Evolutionary conservation across 2,888 invertebrate species (phyloP), one percentile per base, ranked within the genome.

Genomic region (Onthophagus sagittarius): DNA sequence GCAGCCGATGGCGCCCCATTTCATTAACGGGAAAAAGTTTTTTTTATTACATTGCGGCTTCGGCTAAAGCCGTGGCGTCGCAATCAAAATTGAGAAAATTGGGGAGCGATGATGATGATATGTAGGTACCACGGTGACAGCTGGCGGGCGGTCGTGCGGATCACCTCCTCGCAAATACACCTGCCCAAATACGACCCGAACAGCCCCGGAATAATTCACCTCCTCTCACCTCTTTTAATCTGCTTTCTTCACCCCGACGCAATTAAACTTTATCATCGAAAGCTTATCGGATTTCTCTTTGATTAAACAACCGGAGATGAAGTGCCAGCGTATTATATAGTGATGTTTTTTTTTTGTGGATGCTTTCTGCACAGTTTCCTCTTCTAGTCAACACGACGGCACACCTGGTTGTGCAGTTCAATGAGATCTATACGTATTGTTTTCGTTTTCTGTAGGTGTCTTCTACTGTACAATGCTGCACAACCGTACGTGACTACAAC

Each of bases 81-180:
- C 39, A 53, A 53, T 53, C 39, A 53, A 53, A 53, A 53, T 53
- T 53, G 39, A 53, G 39, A 53, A 53, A 53, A 53, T 53, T 53
- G 39, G 39, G 39, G 39, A 53, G 39, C 23, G 67, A 31, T 67
- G 67, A 67, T 67, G 67, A 67, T 31, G 67, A 31, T 23, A 23
- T 15, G 67, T 67, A 23, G 23, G 31, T 23, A 32, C 31, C 78
- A 80, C 77, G 80, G 80, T 80, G 82, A 82, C 83, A 83, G 83
- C 82, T 83, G 83, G 83, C 79, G 80, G 80, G 82, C 83, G 83
- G 79, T 79, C 80, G 78, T 81, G 81, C 81, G 83, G 82, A 83
- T 82, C 83, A 78, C 79, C 79, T 81, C 80, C 81, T 53, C 78
- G 83, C 82, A 83, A 83, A 83, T 84, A 83, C 84, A 84, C 84